phyloP scores from a whole-genome alignment of 2,797 vertebrate genomes.

The Pitangus sulphuratus region DNA sequence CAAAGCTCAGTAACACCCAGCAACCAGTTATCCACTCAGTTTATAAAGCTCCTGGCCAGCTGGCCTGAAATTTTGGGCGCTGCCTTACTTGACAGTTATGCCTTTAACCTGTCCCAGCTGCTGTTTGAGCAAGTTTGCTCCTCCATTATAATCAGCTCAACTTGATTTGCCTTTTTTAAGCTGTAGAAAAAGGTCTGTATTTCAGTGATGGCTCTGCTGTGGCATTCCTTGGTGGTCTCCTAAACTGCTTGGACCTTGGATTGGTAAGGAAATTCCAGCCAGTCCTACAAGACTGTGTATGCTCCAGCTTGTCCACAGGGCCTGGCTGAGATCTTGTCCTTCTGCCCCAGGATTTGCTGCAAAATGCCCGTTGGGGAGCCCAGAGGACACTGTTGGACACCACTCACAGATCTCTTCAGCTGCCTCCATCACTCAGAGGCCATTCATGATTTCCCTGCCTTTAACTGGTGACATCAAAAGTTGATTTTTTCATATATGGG shows the following conservation, averaged over 20 bases:
- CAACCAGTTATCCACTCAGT: not conserved
- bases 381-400: not conserved
- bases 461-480: not conserved
- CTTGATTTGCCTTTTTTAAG: not conserved
- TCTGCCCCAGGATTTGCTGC: not conserved
- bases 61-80: not conserved
- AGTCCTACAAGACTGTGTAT: fast-evolving
- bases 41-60: not conserved
- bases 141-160: not conserved
- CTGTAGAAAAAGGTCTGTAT: not conserved
- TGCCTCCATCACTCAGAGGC: not conserved
- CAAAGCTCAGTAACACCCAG: not conserved
- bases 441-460: not conserved
- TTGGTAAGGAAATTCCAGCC: not conserved
- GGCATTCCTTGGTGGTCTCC: not conserved
- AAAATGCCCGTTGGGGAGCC: not conserved
- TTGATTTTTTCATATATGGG: not conserved
- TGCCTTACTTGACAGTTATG: fast-evolving
- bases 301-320: not conserved
- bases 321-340: not conserved
- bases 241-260: not conserved
- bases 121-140: not conserved
- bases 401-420: not conserved
- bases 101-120: not conserved
- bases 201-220: not conserved